phyloP scores from a whole-genome alignment of 1,140 invertebrate species.

The Paralvinella palmiformis region DNA sequence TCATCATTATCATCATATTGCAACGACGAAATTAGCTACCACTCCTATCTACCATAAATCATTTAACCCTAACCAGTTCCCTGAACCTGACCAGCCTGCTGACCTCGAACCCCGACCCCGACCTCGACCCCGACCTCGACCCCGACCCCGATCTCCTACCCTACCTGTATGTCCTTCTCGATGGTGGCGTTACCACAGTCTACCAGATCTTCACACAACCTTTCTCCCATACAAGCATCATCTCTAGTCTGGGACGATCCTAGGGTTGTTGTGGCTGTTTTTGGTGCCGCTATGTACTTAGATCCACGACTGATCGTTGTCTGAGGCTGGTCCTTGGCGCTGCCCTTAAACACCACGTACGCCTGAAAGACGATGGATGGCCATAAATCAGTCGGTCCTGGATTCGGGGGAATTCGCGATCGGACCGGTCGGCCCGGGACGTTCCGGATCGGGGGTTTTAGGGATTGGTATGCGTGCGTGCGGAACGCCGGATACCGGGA shows the following conservation, averaged over 20 bases:
- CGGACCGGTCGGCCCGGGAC: no score
- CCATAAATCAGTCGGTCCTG: no score
- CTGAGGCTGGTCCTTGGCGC: slow-evolving; percentile 46
- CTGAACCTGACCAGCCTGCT: neutral
- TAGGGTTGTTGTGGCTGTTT: slow-evolving; percentile 20
- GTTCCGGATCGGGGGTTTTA: no score
- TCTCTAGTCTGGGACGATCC: neutral
- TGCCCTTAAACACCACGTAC: slow-evolving; percentile 55
- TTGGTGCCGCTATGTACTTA: slow-evolving; percentile 18
- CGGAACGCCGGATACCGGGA: no score
- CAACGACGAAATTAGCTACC: neutral
- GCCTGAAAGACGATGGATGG: no score
- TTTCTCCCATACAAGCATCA: slow-evolving; percentile 20
- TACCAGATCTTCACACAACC: slow-evolving; percentile 20
- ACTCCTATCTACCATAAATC: neutral
- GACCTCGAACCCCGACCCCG: neutral
- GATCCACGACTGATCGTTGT: slow-evolving; percentile 37
- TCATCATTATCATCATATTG: neutral
- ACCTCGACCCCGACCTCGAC: neutral
- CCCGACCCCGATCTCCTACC: neutral
- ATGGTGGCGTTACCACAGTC: slow-evolving; percentile 39
- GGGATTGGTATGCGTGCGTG: no score
- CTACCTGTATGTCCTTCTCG: slow-evolving; percentile 47
- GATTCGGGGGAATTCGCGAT: no score
- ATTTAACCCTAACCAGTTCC: neutral